Percentiles rank a stretch among this genome's conserved stretches.
Evolutionary conservation across 2,797 vertebrate genomes (phyloP).

Genomic region (Paratrypauchen microcephalus): DNA sequence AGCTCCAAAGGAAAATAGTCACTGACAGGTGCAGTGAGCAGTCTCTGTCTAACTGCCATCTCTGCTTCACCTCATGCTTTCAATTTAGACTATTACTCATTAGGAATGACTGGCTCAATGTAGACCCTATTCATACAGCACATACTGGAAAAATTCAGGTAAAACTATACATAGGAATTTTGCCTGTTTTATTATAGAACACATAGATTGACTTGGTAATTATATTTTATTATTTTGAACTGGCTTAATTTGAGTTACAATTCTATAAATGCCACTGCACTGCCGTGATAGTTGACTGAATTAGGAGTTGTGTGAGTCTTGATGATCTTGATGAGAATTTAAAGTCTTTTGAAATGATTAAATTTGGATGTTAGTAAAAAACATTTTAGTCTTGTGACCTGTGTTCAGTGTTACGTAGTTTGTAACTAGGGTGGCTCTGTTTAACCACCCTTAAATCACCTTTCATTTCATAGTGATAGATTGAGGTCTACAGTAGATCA

Average conservation of each 20-base stretch:
- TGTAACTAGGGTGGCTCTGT: neutral
- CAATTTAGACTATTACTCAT: slow-evolving; percentile 71
- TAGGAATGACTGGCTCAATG: slow-evolving; percentile 35
- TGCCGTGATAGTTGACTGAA: neutral
- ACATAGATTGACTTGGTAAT: neutral
- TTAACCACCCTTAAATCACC: neutral
- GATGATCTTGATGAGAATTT: neutral
- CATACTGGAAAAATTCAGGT: slow-evolving; percentile 8
- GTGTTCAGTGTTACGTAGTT: neutral
- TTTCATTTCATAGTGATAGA: neutral
- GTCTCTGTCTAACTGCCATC: slow-evolving; percentile 34
- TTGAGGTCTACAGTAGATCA: slow-evolving; percentile 1
- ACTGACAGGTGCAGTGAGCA: slow-evolving; percentile 72
- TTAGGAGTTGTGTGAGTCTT: neutral
- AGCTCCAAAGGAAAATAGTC: slow-evolving; percentile 59
- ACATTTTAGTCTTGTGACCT: neutral
- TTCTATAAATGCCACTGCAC: neutral
- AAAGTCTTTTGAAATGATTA: neutral
- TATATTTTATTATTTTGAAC: neutral
- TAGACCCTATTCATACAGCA: slow-evolving; percentile 14
- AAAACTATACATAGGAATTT: neutral
- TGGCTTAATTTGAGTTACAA: too few relatives aligned
- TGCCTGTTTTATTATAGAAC: neutral
- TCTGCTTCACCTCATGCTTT: slow-evolving; percentile 63
- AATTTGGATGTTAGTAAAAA: neutral